Evolutionary conservation across 1,140 invertebrate genomes (phyloP).

Genomic region (Lepidostoma basale): DNA sequence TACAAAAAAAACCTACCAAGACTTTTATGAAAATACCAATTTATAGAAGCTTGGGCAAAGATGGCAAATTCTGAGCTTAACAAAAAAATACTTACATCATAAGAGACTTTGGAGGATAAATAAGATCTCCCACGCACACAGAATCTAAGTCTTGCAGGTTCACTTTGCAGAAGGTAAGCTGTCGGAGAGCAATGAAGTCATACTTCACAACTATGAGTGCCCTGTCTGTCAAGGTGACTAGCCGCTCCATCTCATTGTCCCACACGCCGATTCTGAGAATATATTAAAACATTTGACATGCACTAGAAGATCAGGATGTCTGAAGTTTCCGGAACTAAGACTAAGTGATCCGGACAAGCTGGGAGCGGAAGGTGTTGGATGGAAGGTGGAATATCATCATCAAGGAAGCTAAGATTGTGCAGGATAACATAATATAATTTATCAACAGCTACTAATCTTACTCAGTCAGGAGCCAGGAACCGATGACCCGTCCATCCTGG

Average conservation of each 20-base stretch:
- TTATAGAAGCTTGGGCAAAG: too few species aligned
- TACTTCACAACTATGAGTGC: conserved; percentile 78
- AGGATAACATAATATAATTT: too few species aligned
- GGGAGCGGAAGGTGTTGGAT: too few species aligned
- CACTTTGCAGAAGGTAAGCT: conserved; percentile 72
- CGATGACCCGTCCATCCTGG: conserved; percentile 71
- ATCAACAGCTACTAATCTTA: too few species aligned
- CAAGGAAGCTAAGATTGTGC: too few species aligned
- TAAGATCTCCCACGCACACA: conserved; percentile 74
- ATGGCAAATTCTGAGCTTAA: background rate
- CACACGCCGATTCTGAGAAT: conserved; percentile 83
- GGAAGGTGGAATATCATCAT: too few species aligned
- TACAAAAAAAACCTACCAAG: too few species aligned
- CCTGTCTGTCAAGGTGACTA: conserved; percentile 74
- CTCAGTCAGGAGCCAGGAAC: conserved; percentile 82
- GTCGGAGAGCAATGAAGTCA: conserved; percentile 81
- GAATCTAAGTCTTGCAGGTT: conserved; percentile 71
- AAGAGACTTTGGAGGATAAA: conserved; percentile 78
- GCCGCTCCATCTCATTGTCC: conserved; percentile 84
- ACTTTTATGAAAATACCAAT: too few species aligned
- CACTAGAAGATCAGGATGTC: too few species aligned
- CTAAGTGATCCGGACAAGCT: too few species aligned
- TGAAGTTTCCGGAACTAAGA: too few species aligned
- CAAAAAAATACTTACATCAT: conserved; percentile 73
- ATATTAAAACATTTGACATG: too few species aligned